These are phyloP conservation scores for Mythimna lalbum DNA, from an alignment of 2,888 invertebrate genomes.

Conservation along the genomic window DNA sequence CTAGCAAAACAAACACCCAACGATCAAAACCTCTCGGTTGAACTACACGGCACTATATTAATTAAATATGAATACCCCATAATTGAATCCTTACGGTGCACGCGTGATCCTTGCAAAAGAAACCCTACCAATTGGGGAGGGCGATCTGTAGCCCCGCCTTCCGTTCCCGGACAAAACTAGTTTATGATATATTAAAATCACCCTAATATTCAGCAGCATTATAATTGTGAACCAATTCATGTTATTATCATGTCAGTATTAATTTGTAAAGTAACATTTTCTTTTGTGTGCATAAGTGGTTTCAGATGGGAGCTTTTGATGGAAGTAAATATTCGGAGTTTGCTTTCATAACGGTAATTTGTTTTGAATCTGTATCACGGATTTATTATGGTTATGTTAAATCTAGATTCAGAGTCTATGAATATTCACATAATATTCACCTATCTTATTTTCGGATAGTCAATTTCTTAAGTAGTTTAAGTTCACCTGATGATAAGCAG, in stretches of 20 bases:
- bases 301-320: constrained; percentile 72
- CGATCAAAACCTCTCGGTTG: constrained; percentile 74
- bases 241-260: constrained; percentile 88
- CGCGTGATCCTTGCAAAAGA: constrained; percentile 80
- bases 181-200: constrained; percentile 86
- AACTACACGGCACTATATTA: constrained; percentile 77
- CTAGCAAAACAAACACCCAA: constrained; percentile 51
- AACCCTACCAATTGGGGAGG: constrained; percentile 75
- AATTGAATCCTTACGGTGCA: constrained; percentile 86
- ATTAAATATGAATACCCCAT: constrained; percentile 89
- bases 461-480: too few relatives aligned
- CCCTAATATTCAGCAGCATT: constrained; percentile 78
- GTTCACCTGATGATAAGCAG: too few relatives aligned
- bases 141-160: constrained; percentile 80
- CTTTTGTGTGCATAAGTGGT: constrained; percentile 74
- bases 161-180: constrained; percentile 75
- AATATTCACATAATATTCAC: neutral
- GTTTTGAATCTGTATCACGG: constrained; percentile 28
- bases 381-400: neutral
- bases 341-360: constrained; percentile 40
- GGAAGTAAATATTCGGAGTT: constrained; percentile 61
- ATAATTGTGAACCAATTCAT: constrained; percentile 86
- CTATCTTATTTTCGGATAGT: too few relatives aligned
- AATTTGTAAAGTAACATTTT: constrained; percentile 79
- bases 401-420: neutral